Conservation (phyloP, 2,113 vertebrate species). For the Rhinogobius similis region DNA sequence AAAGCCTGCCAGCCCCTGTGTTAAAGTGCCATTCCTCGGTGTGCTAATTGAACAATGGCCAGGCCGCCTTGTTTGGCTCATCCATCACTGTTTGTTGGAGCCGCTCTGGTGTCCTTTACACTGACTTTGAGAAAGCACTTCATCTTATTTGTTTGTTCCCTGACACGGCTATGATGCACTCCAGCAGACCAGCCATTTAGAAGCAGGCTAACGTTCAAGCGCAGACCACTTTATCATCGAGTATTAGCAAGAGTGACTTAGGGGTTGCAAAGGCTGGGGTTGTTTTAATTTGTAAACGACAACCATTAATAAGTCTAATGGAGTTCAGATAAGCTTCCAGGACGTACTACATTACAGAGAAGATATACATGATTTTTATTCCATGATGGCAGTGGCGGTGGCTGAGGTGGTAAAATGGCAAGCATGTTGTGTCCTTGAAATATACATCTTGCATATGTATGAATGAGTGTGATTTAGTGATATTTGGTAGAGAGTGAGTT, state of each 20-base stretch:
- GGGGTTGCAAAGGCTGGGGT: constrained; percentile 40
- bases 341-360: constrained; percentile 16
- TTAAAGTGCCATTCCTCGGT: constrained; percentile 74
- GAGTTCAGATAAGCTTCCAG: constrained; percentile 59
- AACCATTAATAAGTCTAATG: constrained; percentile 67
- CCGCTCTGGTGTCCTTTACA: constrained; percentile 67
- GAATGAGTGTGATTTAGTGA: neutral
- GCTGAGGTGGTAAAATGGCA: neutral
- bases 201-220: constrained; percentile 64
- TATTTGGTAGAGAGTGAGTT: neutral
- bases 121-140: constrained; percentile 80
- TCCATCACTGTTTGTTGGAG: constrained; percentile 76
- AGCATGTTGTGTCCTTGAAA: neutral
- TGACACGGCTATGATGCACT: constrained; percentile 73
- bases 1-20: constrained; percentile 63
- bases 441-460: neutral
- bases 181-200: constrained; percentile 68
- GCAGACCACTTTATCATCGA: constrained; percentile 57
- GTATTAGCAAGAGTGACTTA: constrained; percentile 35
- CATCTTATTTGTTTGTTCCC: constrained; percentile 80
- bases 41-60: constrained; percentile 73
- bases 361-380: constrained; percentile 18
- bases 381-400: neutral
- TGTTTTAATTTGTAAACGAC: constrained; percentile 62
- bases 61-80: constrained; percentile 66